Conservation (phyloP, 2,797 vertebrate genomes). For the Hybognathus amarus region DNA sequence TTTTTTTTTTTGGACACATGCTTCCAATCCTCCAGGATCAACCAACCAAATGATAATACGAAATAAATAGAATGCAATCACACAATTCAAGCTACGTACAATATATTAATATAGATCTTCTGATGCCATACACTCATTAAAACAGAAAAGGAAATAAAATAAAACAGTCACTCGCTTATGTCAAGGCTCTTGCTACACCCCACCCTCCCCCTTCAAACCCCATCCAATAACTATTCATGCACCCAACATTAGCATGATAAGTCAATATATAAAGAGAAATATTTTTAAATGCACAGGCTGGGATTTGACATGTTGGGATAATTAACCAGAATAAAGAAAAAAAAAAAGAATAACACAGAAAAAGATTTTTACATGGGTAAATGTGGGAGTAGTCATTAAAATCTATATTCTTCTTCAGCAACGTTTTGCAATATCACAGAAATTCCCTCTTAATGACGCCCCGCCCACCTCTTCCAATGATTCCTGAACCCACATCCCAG, state of each 20-base stretch:
- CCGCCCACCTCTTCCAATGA: constrained; percentile 25
- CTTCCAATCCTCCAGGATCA: constrained; percentile 81
- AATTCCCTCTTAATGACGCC: constrained; percentile 7
- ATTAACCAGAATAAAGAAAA: constrained; percentile 50
- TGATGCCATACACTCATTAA: constrained; percentile 84
- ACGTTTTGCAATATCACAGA: constrained; percentile 26
- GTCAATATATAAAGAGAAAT: constrained; percentile 76
- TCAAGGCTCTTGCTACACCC: constrained; percentile 66
- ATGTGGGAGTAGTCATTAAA: constrained; percentile 65
- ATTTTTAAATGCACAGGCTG: constrained; percentile 69
- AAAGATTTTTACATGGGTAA: constrained; percentile 54
- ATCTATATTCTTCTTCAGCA: constrained; percentile 55
- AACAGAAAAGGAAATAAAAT: constrained; percentile 66
- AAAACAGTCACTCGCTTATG: constrained; percentile 75
- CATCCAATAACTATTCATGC: constrained; percentile 73
- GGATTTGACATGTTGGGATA: constrained; percentile 65
- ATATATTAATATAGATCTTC: constrained; percentile 92
- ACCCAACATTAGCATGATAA: constrained; percentile 76
- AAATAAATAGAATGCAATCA: constrained; percentile 87
- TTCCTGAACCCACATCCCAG: constrained; percentile 63
- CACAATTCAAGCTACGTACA: constrained; percentile 88
- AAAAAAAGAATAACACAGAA: constrained; percentile 44
- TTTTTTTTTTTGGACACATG: constrained; percentile 65
- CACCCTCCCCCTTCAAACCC: constrained; percentile 54
- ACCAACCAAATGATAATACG: constrained; percentile 77